phyloP scores from a whole-genome alignment of 2,888 invertebrate species.

The Automeris io region DNA sequence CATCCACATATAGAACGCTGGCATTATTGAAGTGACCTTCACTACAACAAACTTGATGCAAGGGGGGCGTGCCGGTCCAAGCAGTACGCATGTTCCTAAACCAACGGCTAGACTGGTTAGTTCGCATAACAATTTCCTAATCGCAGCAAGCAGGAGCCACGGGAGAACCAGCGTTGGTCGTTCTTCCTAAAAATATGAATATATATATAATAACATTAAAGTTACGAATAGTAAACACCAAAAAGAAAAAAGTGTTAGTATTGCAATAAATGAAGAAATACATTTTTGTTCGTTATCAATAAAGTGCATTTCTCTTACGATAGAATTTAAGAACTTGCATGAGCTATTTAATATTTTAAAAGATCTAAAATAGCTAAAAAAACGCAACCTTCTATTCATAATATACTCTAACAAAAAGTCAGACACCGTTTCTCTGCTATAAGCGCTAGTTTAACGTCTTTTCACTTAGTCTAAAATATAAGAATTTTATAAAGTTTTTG shows the following conservation, averaged over 20 bases:
- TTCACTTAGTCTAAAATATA: too few relatives aligned
- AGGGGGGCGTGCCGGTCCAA: slow-evolving; percentile 60
- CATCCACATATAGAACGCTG: slow-evolving; percentile 72
- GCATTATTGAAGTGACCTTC: slow-evolving; percentile 59
- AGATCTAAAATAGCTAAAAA: too few relatives aligned
- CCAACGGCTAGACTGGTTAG: slow-evolving; percentile 61
- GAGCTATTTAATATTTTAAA: too few relatives aligned
- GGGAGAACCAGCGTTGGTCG: slow-evolving; percentile 68
- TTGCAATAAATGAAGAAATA: too few relatives aligned
- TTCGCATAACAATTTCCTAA: slow-evolving; percentile 64
- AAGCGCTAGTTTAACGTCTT: too few relatives aligned
- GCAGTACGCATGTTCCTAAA: slow-evolving; percentile 60
- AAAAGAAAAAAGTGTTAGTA: background rate
- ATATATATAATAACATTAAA: background rate
- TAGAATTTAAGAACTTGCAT: too few relatives aligned
- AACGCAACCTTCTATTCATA: too few relatives aligned
- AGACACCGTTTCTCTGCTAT: too few relatives aligned
- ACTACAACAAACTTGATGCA: slow-evolving; percentile 69
- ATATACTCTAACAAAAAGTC: too few relatives aligned
- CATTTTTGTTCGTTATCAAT: too few relatives aligned
- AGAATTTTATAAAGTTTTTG: too few relatives aligned
- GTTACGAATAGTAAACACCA: background rate
- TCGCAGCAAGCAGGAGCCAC: slow-evolving; percentile 68
- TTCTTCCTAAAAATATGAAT: slow-evolving; percentile 51
- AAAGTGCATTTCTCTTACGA: too few relatives aligned